These are phyloP conservation scores for Oceanodroma tethys DNA, from an alignment of 2,113 vertebrate species.

Conservation along the genomic window DNA sequence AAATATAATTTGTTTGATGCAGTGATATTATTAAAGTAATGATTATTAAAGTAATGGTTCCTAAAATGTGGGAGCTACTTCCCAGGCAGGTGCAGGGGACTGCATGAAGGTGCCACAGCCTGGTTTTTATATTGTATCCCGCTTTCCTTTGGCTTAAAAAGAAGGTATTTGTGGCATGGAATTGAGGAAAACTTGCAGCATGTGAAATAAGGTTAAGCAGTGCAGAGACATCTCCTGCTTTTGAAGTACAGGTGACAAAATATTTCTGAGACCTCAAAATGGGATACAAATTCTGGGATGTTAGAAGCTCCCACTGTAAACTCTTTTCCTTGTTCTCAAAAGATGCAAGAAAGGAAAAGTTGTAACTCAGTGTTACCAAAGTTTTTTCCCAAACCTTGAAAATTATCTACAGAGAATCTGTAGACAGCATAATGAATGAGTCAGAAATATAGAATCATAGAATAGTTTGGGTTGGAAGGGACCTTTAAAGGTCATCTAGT, in stretches of 20 bases:
- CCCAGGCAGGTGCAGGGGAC: neutral
- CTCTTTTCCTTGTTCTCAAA: neutral
- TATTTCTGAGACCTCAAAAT: neutral
- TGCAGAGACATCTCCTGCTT: neutral
- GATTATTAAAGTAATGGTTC: neutral
- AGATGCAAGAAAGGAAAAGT: neutral
- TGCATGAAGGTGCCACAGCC: neutral
- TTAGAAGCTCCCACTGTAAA: neutral
- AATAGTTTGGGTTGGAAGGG: neutral
- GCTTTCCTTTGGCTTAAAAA: neutral
- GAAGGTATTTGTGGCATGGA: neutral
- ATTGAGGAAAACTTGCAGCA: neutral
- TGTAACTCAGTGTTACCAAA: neutral
- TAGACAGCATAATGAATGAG: neutral
- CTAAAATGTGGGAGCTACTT: neutral
- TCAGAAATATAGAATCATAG: neutral
- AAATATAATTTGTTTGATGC: neutral
- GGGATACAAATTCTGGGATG: neutral
- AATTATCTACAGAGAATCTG: neutral
- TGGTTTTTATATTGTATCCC: neutral
- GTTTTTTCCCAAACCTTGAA: neutral
- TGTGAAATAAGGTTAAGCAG: neutral
- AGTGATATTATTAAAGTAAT: neutral
- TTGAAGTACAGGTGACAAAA: neutral
- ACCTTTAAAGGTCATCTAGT: neutral